Conservation (phyloP, 2,797 vertebrate species). For the Sandelia bainsii region DNA sequence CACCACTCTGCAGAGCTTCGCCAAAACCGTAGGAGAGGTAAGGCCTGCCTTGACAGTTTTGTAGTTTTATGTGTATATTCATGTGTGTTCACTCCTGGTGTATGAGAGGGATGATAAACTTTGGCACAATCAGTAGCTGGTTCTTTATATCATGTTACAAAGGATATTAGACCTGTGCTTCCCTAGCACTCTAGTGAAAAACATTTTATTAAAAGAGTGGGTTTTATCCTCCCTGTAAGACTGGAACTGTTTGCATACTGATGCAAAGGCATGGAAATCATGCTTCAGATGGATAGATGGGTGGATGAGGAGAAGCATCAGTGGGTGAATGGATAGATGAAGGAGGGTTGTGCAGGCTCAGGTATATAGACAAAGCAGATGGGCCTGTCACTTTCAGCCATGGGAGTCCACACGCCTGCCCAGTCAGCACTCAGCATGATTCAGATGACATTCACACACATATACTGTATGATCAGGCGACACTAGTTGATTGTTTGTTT, state of each 20-base stretch:
- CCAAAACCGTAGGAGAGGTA: conserved; percentile 95
- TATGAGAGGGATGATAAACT: conserved; percentile 22
- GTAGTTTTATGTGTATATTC: conserved; percentile 10
- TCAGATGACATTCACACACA: conserved; percentile 23
- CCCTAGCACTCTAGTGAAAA: conserved; percentile 14
- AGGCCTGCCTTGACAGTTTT: conserved; percentile 60
- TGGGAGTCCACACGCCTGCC: conserved; percentile 31
- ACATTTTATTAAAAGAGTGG: conserved; percentile 32
- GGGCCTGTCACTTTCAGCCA: conserved; percentile 42
- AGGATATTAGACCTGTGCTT: conserved; percentile 34
- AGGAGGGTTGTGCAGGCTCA: conserved; percentile 16
- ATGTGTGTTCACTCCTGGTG: background rate
- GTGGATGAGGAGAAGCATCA: conserved; percentile 7
- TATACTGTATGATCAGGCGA: conserved; percentile 23
- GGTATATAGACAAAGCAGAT: conserved; percentile 56
- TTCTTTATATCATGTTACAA: conserved; percentile 37
- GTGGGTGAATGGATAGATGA: conserved; percentile 20
- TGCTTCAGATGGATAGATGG: conserved; percentile 13
- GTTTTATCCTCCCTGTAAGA: conserved; percentile 30
- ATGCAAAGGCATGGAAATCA: conserved; percentile 17
- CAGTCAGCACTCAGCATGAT: conserved; percentile 36
- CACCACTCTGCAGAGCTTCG: conserved; percentile 92
- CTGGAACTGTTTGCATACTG: conserved; percentile 9
- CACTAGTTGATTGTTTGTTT: conserved; percentile 50
- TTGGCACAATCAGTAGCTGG: conserved; percentile 1